Base-by-base conservation (phyloP, 2,113 vertebrate species). In the Mesoclemmys tuberculata region DNA sequence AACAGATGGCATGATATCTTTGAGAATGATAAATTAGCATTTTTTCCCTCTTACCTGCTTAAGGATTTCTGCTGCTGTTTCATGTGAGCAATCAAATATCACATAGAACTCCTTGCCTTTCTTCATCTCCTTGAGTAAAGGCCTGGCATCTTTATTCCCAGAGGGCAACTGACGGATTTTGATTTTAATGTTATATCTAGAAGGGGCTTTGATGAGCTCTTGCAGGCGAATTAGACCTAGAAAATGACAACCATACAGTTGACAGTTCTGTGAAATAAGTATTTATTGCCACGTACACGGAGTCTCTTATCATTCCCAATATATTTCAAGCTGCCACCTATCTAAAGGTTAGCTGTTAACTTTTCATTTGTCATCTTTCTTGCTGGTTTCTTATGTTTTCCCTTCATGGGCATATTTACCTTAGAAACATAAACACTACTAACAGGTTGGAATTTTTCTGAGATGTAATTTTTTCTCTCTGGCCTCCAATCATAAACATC, bases 141-240 rank as follows among this genome's bases (percentile, higher is more conserved):
- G 99, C 90, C 99, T 98, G 64, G 99, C 99, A 3, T 99, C 99
- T 98, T 99, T 99, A 96, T 98, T 99, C 90, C 99, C 99, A 46
- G 98, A 97, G 22, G 99, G 99, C 94, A 99, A 98, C 96, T 99
- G 99, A 3, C 99, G 99, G 96, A 99, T 99, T 98, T 99, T 99
- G 94, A 99, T 99, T 97, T 99, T 99, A 82, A 99, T 99, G 98
- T 99, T 99, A 97, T 99, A 99, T 93, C 99, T 98, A 94, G 99
- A 99, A 58, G 99, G 99, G 95, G 99, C 99, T 98, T 99, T 99
- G 98, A 99, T 99, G 98, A 99, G 98, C 98, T 99, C 99, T 97
- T 99, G 99, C 95, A 99, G 97, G 94, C 99, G 99, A 96, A 99
- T 99, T 83, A 99, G 98, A 93, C 99, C 99, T 99, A 95, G 91